Conservation (phyloP, 2,797 vertebrate species). For the Sebastes vulpes region DNA sequence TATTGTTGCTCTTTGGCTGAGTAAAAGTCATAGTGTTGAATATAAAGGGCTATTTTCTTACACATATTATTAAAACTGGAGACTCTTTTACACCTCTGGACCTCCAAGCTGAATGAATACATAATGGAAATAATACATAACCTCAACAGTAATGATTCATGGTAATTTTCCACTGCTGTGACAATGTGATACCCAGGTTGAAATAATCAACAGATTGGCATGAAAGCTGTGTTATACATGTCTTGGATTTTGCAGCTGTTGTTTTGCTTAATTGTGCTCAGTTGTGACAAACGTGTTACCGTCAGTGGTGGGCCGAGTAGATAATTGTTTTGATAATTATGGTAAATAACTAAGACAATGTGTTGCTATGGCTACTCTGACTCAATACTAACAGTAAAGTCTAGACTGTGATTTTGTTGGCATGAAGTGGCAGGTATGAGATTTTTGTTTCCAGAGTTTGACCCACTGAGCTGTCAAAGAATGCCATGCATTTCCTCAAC, state of each 20-base stretch:
- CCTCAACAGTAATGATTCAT: not conserved
- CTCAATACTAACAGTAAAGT: conserved; percentile 2
- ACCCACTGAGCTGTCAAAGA: conserved; percentile 54
- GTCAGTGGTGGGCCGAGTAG: conserved; percentile 15
- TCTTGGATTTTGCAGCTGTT: conserved; percentile 54
- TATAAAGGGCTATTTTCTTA: not conserved
- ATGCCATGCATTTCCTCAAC: conserved; percentile 60
- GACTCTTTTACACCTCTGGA: not conserved
- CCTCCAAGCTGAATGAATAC: not conserved
- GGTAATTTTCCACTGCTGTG: not conserved
- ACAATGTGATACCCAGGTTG: conserved; percentile 17
- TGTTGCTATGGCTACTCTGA: conserved; percentile 31
- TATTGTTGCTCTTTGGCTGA: not conserved
- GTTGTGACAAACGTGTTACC: conserved; percentile 11
- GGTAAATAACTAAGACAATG: conserved; percentile 1
- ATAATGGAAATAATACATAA: not conserved
- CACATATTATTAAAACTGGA: not conserved
- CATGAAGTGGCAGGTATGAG: not conserved
- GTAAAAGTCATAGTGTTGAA: not conserved
- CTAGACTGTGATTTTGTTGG: conserved; percentile 24
- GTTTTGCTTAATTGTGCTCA: conserved; percentile 40
- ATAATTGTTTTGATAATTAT: conserved; percentile 42
- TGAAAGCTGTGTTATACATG: conserved; percentile 8
- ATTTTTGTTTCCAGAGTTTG: conserved; percentile 21
- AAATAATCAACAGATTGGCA: conserved; percentile 37